phyloP scores from a whole-genome alignment of 2,888 invertebrate species.

The Noctuana brunneofusca region DNA sequence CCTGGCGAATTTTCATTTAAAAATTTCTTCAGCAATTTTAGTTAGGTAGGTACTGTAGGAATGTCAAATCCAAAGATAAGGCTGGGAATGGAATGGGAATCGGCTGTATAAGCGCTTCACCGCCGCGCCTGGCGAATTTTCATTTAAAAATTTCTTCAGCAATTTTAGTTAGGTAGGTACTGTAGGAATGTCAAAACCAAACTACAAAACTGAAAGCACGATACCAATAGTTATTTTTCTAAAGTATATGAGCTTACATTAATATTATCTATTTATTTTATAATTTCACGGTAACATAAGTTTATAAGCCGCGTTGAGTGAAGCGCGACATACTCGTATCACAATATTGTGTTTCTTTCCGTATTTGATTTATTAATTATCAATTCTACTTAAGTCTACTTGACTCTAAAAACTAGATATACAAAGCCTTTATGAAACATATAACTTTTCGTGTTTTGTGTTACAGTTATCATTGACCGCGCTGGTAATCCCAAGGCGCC shows the following conservation, averaged over 20 bases:
- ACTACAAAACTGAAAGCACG: not conserved
- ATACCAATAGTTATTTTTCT: not conserved
- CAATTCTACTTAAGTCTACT: not conserved
- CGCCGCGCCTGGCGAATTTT: too few species aligned
- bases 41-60: too few species aligned
- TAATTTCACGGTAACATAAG: not conserved
- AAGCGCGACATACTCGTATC: slow-evolving; percentile 13
- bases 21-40: too few species aligned
- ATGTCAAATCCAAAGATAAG: too few species aligned
- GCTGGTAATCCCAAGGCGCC: slow-evolving; percentile 61
- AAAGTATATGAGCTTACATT: too few species aligned
- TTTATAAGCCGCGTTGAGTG: slow-evolving; percentile 5
- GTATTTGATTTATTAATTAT: slow-evolving; percentile 12
- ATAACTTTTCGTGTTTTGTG: not conserved
- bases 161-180: too few species aligned
- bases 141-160: too few species aligned
- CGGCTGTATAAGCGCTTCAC: too few species aligned
- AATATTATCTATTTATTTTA: not conserved
- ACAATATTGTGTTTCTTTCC: slow-evolving; percentile 24
- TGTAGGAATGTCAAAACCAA: too few species aligned
- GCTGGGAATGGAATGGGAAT: too few species aligned
- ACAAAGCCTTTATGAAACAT: not conserved
- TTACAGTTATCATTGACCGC: slow-evolving; percentile 81
- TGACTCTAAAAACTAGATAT: not conserved
- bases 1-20: too few species aligned